phyloP scores from a whole-genome alignment of 1,140 invertebrate genomes.

The Drosophila bipectinata region DNA sequence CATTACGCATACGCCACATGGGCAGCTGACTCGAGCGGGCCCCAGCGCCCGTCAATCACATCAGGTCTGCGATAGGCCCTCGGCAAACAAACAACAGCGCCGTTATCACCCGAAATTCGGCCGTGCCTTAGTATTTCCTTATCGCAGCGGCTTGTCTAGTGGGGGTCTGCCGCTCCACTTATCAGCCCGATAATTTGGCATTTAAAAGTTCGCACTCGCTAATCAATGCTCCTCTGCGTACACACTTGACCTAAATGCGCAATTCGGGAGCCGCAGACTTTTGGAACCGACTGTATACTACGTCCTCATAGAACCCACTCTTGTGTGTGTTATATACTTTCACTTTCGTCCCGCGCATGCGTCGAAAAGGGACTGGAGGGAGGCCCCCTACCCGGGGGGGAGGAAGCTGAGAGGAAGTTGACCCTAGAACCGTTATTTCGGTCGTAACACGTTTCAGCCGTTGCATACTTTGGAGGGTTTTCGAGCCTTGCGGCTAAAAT shows the following conservation, averaged over 20 bases:
- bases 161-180: constrained; percentile 27
- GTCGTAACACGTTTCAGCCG: constrained; percentile 21
- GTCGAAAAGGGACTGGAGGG: not conserved
- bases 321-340: constrained; percentile 59
- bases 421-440: constrained; percentile 5
- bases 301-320: constrained; percentile 3
- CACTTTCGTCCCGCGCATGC: constrained; percentile 70
- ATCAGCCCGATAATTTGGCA: constrained; percentile 26
- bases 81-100: constrained; percentile 22
- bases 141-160: constrained; percentile 36
- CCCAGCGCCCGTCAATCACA: constrained; percentile 26
- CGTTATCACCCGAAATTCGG: constrained; percentile 20
- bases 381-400: not conserved
- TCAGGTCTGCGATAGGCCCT: constrained; percentile 17
- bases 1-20: constrained; percentile 29
- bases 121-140: constrained; percentile 24
- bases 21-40: not conserved
- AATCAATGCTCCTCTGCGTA: constrained; percentile 50
- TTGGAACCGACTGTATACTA: constrained; percentile 8
- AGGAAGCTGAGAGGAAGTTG: constrained; percentile 14
- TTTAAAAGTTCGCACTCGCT: constrained; percentile 37
- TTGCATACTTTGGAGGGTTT: constrained; percentile 39
- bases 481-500: constrained; percentile 1
- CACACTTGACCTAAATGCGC: constrained; percentile 76
- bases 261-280: constrained; percentile 29